Conservation (phyloP, 2,888 invertebrate species). For the Phytoseiulus persimilis region DNA sequence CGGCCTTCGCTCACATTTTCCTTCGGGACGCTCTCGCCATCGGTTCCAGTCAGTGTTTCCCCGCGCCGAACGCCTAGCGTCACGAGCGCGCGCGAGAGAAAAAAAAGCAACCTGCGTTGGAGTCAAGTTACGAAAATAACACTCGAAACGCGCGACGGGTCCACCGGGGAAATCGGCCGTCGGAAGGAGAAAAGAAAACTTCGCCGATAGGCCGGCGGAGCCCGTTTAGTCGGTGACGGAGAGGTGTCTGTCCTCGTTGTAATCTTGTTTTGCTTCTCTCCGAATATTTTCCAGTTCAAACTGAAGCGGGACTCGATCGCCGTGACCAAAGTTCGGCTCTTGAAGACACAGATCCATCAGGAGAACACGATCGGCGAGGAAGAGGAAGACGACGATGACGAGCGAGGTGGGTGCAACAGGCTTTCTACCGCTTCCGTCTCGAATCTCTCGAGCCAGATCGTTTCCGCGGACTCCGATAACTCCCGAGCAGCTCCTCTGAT, state of each 20-base stretch:
- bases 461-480: no score
- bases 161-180: not conserved
- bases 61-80: not conserved
- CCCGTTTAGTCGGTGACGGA: no score
- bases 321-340: conserved; percentile 11
- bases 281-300: not conserved
- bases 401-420: not conserved
- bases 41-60: not conserved
- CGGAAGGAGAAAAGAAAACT: not conserved
- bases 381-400: not conserved
- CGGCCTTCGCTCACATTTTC: not conserved
- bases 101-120: not conserved
- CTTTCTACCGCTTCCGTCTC: no score
- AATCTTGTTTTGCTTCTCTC: not conserved
- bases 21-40: not conserved
- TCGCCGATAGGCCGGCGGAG: no score
- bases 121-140: not conserved
- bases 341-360: not conserved
- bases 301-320: conserved; percentile 22
- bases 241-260: no score
- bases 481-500: no score
- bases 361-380: not conserved
- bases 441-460: no score
- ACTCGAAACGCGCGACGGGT: not conserved
- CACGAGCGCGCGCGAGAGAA: not conserved